Evolutionary conservation across 2,113 vertebrate species (phyloP).

Genomic region (Pyrgilauda ruficollis): DNA sequence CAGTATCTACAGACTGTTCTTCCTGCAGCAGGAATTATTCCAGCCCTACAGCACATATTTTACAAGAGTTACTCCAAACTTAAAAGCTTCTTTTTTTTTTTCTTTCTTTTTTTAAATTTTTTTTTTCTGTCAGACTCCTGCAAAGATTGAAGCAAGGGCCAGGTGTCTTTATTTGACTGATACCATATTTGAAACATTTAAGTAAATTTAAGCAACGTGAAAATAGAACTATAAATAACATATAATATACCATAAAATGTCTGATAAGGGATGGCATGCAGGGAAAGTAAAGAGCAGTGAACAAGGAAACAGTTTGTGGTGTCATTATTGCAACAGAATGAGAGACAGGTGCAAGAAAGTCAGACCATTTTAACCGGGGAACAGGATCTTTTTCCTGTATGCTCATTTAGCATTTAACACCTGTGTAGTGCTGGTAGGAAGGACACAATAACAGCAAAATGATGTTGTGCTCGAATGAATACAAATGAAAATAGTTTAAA

Average conservation of each 20-base stretch:
- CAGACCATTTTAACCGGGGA: not conserved
- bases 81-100: not conserved
- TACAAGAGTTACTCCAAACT: not conserved
- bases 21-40: not conserved
- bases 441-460: not conserved
- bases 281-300: not conserved
- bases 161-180: not conserved
- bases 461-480: not conserved
- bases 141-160: constrained; percentile 14
- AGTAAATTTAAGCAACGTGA: not conserved
- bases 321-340: not conserved
- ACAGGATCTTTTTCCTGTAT: not conserved
- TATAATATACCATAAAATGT: not conserved
- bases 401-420: not conserved
- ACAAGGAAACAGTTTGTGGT: not conserved
- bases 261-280: not conserved
- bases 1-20: not conserved
- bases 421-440: not conserved
- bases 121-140: no score
- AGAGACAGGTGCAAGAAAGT: not conserved
- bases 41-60: not conserved
- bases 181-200: not conserved
- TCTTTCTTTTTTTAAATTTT: no score
- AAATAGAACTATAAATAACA: not conserved
- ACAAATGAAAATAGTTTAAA: not conserved